Base-by-base conservation (phyloP, 53 echinoderm and acorn worm species). In the Crossaster papposus region DNA sequence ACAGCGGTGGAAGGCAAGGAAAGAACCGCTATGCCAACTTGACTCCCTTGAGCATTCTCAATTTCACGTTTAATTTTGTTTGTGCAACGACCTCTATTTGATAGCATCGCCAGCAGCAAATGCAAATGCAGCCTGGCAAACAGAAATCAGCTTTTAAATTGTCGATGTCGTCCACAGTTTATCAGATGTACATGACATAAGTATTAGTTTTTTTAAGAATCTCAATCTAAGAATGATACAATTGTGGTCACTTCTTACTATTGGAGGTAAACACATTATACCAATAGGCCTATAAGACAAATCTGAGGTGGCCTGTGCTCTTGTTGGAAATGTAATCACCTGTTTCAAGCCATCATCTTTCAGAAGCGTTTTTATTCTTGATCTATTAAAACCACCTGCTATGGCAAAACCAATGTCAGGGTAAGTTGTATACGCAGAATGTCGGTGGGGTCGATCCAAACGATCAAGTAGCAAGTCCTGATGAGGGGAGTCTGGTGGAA, bases 101-200 rank as follows among this genome's bases (percentile, higher is more conserved):
- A 30, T 62, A 51, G 33, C 54, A 77, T 87, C 62, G 34, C 88
- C 54, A 30, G n/a, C n/a, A n/a, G n/a, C n/a, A n/a, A 29, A 22
- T 29, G 6, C 77, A 77, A 87, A 87, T 53, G 76, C 88, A 54
- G 13, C 36, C 77, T 87, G 76, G 36, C 88, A 63, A 32, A 7
- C 62, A 73, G 54, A 73, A 73, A 87, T 87, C 36, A 87, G 38
- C 33, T 58, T 87, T 13, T 87, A 15, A 7, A 52, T 10, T 75
- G 36, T 87, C 34, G 79, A 79, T 3, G 86, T 78, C n/a, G 88
- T 91, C 88, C 91, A 91, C 2, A 78, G 91, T 81, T 82, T 90
- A 62, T 90, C 90, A 38, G 65, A 70, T 1, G 51, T 53, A 58
- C 82, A 82, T 7, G 32, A 82, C 82, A 51, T 72, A 91, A 51